A percentile compares a stretch with the other conserved stretches of the same genome.
phyloP scores from a whole-genome alignment of 2,797 vertebrate species.

The Notoglanidium macrostoma region DNA sequence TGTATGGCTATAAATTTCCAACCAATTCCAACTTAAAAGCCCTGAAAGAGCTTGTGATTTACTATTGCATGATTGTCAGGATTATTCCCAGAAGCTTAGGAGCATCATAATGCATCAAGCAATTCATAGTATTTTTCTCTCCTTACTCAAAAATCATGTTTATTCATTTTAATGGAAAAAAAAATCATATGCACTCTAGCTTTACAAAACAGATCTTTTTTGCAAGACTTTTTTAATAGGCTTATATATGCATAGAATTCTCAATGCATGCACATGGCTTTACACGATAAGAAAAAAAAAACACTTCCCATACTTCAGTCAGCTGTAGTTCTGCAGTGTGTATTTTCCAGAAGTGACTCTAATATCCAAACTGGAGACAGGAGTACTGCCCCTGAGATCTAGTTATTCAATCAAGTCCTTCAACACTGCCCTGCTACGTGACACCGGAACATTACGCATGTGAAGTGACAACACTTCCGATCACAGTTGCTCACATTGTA shows the following conservation, averaged over 20 bases:
- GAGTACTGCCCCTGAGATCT: constrained; percentile 26
- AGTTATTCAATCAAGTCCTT: constrained; percentile 46
- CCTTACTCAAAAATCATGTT: not conserved
- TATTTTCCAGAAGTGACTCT: constrained; percentile 1
- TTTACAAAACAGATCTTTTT: not conserved
- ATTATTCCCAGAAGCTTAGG: not conserved
- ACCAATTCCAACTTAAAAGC: not conserved
- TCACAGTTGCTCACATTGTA: not conserved
- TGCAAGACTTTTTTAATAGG: not conserved
- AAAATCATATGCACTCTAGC: not conserved
- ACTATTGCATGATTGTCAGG: not conserved
- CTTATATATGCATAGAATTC: no score
- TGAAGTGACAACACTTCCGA: not conserved
- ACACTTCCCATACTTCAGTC: not conserved
- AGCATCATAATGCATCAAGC: not conserved
- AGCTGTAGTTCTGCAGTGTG: not conserved
- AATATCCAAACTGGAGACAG: constrained; percentile 9
- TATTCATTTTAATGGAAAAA: not conserved
- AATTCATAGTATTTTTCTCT: not conserved
- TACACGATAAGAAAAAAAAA: not conserved
- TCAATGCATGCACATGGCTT: not conserved
- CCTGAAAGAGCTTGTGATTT: not conserved
- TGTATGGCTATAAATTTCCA: not conserved
- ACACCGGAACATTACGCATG: not conserved
- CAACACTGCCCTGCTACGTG: constrained; percentile 13